A percentile compares a stretch with the other conserved stretches of the same genome.
Conservation (phyloP, 2,797 vertebrate species). For the Clarias laeviceps region DNA sequence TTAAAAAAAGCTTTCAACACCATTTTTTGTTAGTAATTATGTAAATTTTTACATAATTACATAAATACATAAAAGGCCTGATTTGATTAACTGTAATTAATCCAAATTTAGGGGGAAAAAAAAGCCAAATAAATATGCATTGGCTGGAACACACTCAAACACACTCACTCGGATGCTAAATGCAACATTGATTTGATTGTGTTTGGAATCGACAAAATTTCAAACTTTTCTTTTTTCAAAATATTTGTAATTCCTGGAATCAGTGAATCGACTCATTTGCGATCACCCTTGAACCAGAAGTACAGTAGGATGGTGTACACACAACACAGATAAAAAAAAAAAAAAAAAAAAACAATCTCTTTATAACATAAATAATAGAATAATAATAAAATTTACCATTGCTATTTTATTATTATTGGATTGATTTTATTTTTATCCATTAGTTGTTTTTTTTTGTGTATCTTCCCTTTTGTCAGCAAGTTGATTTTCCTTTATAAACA, state of each 20-base stretch:
- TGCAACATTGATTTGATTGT: neutral
- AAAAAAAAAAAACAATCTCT: too few relatives aligned
- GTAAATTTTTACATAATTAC: too few relatives aligned
- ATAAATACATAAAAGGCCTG: too few relatives aligned
- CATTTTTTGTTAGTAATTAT: too few relatives aligned
- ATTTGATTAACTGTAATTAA: too few relatives aligned
- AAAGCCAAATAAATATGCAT: neutral
- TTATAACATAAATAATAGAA: neutral
- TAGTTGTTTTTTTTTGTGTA: too few relatives aligned
- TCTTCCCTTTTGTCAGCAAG: neutral
- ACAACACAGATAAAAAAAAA: neutral
- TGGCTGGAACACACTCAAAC: neutral
- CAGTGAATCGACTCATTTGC: neutral
- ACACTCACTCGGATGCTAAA: neutral
- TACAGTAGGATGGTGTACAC: neutral
- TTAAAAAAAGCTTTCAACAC: too few relatives aligned
- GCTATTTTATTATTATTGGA: neutral
- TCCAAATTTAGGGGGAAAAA: too few relatives aligned
- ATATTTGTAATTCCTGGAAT: too few relatives aligned
- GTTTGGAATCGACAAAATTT: neutral
- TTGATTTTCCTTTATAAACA: slow-evolving; percentile 7
- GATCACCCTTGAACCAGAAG: neutral
- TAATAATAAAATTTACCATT: neutral
- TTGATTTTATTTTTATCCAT: neutral
- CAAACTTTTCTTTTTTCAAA: too few relatives aligned